Percentiles rank a stretch among this genome's conserved stretches.
These are phyloP conservation scores for Blera fallax DNA, from an alignment of 2,888 invertebrate species.

Conservation along the genomic window DNA sequence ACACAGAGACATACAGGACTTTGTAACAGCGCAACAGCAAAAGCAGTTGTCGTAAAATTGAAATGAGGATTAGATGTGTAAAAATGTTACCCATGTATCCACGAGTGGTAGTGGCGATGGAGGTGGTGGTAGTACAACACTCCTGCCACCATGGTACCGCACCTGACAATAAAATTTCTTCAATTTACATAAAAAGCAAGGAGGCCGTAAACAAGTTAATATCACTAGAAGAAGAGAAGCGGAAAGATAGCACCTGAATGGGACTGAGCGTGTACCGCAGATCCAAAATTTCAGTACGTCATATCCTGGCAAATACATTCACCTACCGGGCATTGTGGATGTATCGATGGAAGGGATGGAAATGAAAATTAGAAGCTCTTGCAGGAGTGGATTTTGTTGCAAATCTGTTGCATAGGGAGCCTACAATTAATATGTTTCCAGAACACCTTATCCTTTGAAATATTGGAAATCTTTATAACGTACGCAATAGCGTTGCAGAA, in stretches of 20 bases:
- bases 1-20: neutral
- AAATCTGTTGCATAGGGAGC: neutral
- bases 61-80: conserved; percentile 58
- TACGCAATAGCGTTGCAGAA: too few relatives aligned
- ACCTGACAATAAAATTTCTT: conserved; percentile 49
- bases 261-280: neutral
- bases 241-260: neutral
- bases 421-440: neutral
- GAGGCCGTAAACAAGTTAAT: conserved; percentile 55
- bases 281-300: neutral
- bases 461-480: too few relatives aligned
- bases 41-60: conserved; percentile 54
- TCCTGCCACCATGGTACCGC: conserved; percentile 5
- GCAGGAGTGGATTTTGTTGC: neutral
- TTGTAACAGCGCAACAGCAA: conserved; percentile 33
- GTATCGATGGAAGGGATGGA: neutral
- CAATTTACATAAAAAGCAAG: conserved; percentile 51
- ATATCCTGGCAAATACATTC: conserved; percentile 4
- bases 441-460: too few relatives aligned
- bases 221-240: conserved; percentile 8
- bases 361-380: neutral
- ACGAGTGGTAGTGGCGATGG: neutral
- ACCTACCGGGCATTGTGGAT: neutral
- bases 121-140: conserved; percentile 8
- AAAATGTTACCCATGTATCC: conserved; percentile 46